phyloP scores from a whole-genome alignment of 1,140 invertebrate species.

The Drosophila busckii region DNA sequence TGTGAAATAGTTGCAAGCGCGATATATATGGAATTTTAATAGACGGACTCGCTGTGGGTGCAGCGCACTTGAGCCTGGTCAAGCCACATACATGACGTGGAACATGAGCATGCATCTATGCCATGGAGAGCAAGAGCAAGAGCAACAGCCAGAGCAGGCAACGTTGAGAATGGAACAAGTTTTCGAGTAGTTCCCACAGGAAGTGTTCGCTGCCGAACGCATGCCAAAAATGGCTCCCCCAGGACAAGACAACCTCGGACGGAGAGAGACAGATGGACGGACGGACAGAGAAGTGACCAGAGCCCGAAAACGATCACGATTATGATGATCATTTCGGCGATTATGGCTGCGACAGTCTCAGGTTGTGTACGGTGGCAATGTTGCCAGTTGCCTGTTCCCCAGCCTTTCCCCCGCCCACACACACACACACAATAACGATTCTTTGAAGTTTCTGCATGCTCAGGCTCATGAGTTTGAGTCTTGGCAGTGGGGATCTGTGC shows the following conservation, averaged over 20 bases:
- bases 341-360: conserved; percentile 41
- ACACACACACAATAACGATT: too few relatives aligned
- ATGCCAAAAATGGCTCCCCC: conserved; percentile 69
- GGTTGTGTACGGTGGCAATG: conserved; percentile 43
- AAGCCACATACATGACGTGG: conserved; percentile 31
- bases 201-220: conserved; percentile 68
- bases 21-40: conserved; percentile 25
- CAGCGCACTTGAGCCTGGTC: conserved; percentile 22
- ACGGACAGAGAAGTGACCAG: conserved; percentile 8
- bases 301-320: conserved; percentile 63
- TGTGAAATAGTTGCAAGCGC: conserved; percentile 39
- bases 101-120: conserved; percentile 15
- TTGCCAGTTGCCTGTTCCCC: too few relatives aligned
- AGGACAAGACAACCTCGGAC: conserved; percentile 57
- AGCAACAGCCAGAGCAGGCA: conserved; percentile 16
- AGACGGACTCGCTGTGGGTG: conserved; percentile 35
- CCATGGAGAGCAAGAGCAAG: neutral
- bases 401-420: conserved; percentile 1
- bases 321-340: conserved; percentile 63
- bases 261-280: conserved; percentile 1
- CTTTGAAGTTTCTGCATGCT: too few relatives aligned
- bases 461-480: neutral
- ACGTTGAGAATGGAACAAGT: conserved; percentile 45
- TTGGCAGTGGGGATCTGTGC: conserved; percentile 16
- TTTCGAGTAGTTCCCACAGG: conserved; percentile 65